phyloP scores from a whole-genome alignment of 2,797 vertebrate genomes.

The Jordanella pulchra region DNA sequence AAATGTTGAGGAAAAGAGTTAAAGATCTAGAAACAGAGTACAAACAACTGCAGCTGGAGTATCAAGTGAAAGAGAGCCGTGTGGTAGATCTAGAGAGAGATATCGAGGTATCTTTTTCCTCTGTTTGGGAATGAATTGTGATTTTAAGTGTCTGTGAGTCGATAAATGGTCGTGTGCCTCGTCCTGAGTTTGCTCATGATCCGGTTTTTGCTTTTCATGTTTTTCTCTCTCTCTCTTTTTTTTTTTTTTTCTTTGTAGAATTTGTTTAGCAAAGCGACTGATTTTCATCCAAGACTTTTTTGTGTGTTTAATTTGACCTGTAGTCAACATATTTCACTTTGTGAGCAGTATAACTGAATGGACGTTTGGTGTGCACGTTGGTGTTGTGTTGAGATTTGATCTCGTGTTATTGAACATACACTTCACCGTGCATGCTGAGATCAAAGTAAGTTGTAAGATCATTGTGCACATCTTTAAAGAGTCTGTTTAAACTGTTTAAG shows the following conservation, averaged over 20 bases:
- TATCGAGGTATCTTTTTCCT: slow-evolving; percentile 80
- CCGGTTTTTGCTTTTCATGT: slow-evolving; percentile 42
- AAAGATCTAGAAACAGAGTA: slow-evolving; percentile 87
- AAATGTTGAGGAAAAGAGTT: slow-evolving; percentile 85
- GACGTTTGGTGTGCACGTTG: slow-evolving; percentile 41
- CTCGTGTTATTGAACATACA: slow-evolving; percentile 42
- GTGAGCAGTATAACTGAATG: slow-evolving; percentile 33
- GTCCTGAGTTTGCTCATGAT: slow-evolving; percentile 52
- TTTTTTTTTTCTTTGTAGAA: slow-evolving; percentile 34
- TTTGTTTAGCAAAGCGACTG: slow-evolving; percentile 6
- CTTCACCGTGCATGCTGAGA: slow-evolving; percentile 68
- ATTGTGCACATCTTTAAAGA: slow-evolving; percentile 23
- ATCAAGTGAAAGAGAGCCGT: slow-evolving; percentile 82
- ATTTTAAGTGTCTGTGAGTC: slow-evolving; percentile 66
- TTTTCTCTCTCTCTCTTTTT: slow-evolving; percentile 7
- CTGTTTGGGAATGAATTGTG: slow-evolving; percentile 71
- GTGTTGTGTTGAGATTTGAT: slow-evolving; percentile 55
- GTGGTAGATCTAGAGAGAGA: slow-evolving; percentile 84
- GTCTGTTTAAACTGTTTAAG: not conserved
- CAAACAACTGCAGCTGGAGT: slow-evolving; percentile 86
- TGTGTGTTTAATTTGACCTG: slow-evolving; percentile 42
- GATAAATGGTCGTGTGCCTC: slow-evolving; percentile 52
- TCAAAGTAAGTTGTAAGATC: slow-evolving; percentile 52
- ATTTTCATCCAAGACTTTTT: slow-evolving; percentile 22
- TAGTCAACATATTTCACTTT: slow-evolving; percentile 46